These are phyloP conservation scores for Drosophila orosa DNA, from an alignment of 1,140 invertebrate genomes.

Conservation along the genomic window DNA sequence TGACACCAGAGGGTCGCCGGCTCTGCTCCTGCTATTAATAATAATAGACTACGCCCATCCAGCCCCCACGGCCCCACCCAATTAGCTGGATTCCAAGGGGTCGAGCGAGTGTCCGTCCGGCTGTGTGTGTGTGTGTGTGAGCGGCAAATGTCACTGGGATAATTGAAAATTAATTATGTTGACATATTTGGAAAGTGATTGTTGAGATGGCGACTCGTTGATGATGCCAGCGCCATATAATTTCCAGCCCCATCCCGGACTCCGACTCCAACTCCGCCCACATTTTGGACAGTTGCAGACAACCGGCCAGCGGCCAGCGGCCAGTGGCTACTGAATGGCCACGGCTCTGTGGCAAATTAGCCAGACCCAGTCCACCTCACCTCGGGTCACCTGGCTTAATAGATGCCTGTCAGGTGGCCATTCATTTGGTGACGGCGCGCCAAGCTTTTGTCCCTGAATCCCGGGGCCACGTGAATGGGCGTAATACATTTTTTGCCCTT, in stretches of 20 bases:
- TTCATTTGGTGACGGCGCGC: constrained; percentile 52
- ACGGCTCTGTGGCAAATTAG: constrained; percentile 57
- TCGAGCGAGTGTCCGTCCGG: background rate
- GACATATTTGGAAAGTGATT: constrained; percentile 82
- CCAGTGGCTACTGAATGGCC: constrained; percentile 11
- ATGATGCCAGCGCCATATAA: constrained; percentile 61
- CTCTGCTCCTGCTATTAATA: constrained; percentile 65
- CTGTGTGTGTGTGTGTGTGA: constrained; percentile 12
- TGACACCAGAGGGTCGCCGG: constrained; percentile 59
- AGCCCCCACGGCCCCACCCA: constrained; percentile 20
- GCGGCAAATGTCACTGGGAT: constrained; percentile 68
- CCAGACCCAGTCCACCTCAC: constrained; percentile 17
- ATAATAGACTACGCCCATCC: constrained; percentile 58
- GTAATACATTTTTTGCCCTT: constrained; percentile 46
- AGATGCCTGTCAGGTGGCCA: constrained; percentile 67
- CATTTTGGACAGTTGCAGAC: constrained; percentile 20
- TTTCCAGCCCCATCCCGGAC: constrained; percentile 23
- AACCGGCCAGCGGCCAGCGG: constrained; percentile 4
- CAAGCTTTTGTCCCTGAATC: constrained; percentile 41
- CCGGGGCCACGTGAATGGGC: constrained; percentile 34
- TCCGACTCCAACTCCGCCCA: background rate
- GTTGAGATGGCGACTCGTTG: constrained; percentile 67
- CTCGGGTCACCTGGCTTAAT: constrained; percentile 18
- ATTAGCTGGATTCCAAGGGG: constrained; percentile 19
- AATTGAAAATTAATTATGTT: constrained; percentile 83